Evolutionary conservation across 1,140 invertebrate genomes (phyloP), one percentile per base, ranked within the genome.

Genomic region (Drosophila biarmipes): DNA sequence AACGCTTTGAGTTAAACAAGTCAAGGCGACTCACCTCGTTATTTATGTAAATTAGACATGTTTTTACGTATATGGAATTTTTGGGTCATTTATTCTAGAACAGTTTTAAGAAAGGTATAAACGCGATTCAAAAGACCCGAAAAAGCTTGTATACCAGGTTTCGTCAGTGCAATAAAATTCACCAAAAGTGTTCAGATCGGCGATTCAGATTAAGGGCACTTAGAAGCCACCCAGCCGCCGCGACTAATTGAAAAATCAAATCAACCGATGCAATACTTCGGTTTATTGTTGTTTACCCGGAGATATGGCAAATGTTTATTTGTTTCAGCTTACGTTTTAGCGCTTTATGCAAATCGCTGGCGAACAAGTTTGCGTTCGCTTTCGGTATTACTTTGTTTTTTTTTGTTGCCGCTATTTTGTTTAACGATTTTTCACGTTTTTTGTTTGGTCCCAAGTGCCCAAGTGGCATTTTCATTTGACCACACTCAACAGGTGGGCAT

Each of bases 401-500:
- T 40, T 43, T 56, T 34, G 48, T 72, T 61, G 46, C 51, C 24
- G 53, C 46, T 71, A 43, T 40, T 63, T 77, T 56, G 37, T 68
- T 73, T 61, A 57, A 40, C 67, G 45, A 53, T 76, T 56, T 64
- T 43, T 54, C 34, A 58, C 61, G 31, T 79, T 76, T 56, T 66
- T 48, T 56, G 40, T 80, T 74, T 66, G 43, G 21, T 35, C 51
- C 46, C 24, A 55, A 74, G 55, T 74, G 43, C 21, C 40, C 40
- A 45, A 38, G 27, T 64, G 61, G 34, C 34, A 51, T 85, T 71
- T 57, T 7, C 37, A 19, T 35, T 45, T 45, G 40, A 57, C 17
- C 37, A 31, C 42, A 67, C 49, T 61, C 80, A 85, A 85, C 80
- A 85, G 81, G 80, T 85, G 80, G 52, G 42, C 58, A 67, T 49